Evolutionary conservation across 30 jellyfish, hydroid and myxozoan species (phyloP), one percentile per base, ranked within the genome.

Genomic region (Mastigias papua): DNA sequence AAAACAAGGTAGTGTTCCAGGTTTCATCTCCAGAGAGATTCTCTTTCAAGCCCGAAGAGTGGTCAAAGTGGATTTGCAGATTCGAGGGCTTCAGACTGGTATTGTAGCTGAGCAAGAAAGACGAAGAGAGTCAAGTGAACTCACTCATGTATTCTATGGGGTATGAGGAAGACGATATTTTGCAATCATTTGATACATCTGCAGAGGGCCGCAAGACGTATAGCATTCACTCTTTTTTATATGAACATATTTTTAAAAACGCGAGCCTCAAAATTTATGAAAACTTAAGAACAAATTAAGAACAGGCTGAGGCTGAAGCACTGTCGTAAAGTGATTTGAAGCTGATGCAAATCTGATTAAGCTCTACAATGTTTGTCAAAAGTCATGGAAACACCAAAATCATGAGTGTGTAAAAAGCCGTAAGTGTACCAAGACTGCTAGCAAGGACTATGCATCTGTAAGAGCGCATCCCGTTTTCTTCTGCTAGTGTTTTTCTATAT

Each of bases 11-110:
- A 58, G 15, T 20, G 17, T 73, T 73, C 86, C 65, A 61, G 33
- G 90, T 80, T 27, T 16, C 84, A 28, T 67, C 90, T 28, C 83
- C 84, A 60, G 90, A 60, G 1, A 64, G 30, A 27, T 78, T 78
- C 65, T 15, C 35, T 33, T 78, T 78, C 63, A 78, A 60, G 87
- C 89, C 75, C 0, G 86, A 61, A 60, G 83, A 60, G 46, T 64
- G 86, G 77, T 46, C 67, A 42, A 80, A 30, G 83, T 60, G 34
- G 54, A 42, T 42, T 4, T 4, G 54, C 7, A 42, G 54, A 42
- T 8, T 42, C 54, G 13, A 42, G 13, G 31, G 70, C 69, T 80
- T 58, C 69, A 32, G 69, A 32, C 69, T 58, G 69, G 90, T 34
- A 32, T 80, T 87, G n/a, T 34, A 31, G 84, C 69, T 60, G 69